phyloP scores from a whole-genome alignment of 2,113 vertebrate species.

The Haliaeetus leucogaster region DNA sequence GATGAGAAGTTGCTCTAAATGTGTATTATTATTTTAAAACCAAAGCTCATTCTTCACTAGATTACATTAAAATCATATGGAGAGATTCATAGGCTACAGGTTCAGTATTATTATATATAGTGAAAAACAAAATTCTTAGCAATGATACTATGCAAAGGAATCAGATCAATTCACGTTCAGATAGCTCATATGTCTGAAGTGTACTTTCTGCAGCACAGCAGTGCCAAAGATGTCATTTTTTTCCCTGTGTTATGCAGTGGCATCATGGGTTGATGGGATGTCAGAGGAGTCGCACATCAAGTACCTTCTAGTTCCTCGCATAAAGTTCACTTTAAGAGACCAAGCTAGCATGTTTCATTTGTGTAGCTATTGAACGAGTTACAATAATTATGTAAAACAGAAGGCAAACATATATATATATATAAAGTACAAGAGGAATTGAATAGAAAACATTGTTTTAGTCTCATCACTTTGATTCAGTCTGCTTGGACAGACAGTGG shows the following conservation, averaged over 20 bases:
- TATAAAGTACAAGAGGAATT: background rate
- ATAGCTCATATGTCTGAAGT: background rate
- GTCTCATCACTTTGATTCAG: background rate
- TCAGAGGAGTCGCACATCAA: background rate
- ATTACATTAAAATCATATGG: background rate
- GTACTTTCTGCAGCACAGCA: background rate
- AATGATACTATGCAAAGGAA: background rate
- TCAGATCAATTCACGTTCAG: background rate
- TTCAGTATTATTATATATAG: background rate
- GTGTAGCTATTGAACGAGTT: background rate
- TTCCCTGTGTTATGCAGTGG: background rate
- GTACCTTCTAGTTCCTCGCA: background rate
- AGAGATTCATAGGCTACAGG: background rate
- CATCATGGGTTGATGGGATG: background rate
- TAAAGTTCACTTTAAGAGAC: background rate
- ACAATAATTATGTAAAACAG: background rate
- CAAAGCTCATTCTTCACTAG: background rate
- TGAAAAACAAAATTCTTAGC: background rate
- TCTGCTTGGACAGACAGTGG: background rate
- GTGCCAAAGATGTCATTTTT: background rate
- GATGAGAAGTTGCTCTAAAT: background rate
- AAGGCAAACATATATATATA: background rate
- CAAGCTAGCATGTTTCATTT: background rate
- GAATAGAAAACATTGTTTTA: background rate
- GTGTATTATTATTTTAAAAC: background rate